These are phyloP conservation scores for Drosophila mauritiana DNA, from an alignment of 1,140 invertebrate genomes.

Conservation along the genomic window DNA sequence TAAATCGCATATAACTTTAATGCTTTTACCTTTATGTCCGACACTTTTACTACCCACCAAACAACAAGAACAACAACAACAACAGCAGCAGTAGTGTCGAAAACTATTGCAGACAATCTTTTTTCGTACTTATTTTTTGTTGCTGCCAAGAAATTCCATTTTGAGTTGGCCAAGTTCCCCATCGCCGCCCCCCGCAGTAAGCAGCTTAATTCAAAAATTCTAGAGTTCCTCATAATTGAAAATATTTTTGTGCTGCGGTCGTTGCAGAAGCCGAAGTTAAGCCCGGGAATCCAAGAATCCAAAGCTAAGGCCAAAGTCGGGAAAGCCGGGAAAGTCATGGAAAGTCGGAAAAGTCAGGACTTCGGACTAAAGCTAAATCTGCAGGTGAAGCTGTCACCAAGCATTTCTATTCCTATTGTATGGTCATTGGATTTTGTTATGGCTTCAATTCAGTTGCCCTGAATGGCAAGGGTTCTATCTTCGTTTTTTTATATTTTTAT, in stretches of 20 bases:
- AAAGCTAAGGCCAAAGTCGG: slow-evolving; percentile 4
- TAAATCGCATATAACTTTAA: slow-evolving; percentile 82
- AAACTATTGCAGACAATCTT: slow-evolving; percentile 59
- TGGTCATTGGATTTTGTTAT: slow-evolving; percentile 45
- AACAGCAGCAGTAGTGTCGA: slow-evolving; percentile 3
- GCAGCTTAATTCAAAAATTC: slow-evolving; percentile 80
- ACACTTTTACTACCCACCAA: slow-evolving; percentile 68
- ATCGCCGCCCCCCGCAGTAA: slow-evolving; percentile 18
- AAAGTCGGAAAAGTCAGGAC: background rate
- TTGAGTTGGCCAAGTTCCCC: slow-evolving; percentile 45
- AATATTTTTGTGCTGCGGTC: slow-evolving; percentile 72
- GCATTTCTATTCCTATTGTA: slow-evolving; percentile 65
- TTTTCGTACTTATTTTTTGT: slow-evolving; percentile 45
- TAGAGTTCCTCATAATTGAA: slow-evolving; percentile 80
- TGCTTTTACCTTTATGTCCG: slow-evolving; percentile 78
- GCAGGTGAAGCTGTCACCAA: slow-evolving; percentile 52
- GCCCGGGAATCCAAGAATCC: slow-evolving; percentile 2
- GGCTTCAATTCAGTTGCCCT: slow-evolving; percentile 18
- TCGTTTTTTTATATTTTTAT: slow-evolving; percentile 3
- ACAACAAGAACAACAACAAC: slow-evolving; percentile 20
- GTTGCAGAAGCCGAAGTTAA: slow-evolving; percentile 28
- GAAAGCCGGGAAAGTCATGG: background rate
- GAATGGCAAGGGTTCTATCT: slow-evolving; percentile 1
- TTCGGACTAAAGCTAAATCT: slow-evolving; percentile 5
- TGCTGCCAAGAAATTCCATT: slow-evolving; percentile 69